Base-by-base conservation (phyloP, 2,888 invertebrate genomes). In the Caenorhabditis sp. region DNA sequence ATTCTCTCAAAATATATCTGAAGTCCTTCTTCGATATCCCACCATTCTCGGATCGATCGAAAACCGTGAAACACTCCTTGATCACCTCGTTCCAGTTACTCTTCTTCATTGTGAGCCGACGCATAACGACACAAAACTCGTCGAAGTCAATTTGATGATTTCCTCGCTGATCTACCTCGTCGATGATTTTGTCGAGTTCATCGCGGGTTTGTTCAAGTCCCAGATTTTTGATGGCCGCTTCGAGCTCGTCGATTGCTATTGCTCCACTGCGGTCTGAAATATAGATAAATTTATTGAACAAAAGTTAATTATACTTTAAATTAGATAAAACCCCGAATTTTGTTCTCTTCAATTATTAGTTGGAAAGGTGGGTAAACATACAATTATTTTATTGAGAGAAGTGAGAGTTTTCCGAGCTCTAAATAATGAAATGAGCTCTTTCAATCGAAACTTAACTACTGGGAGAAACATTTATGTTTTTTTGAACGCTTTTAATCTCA, bases 61-160 rank as follows among this genome's bases (percentile, higher is more conserved):
- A 59, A 20, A 26, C n/a, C 12, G 43, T 59, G 23, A 50, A n/a
- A 25, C 26, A 50, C 53, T 21, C 26, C 17, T 80, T 78, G 59
- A 84, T 81, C 36, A 87, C 81, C 50, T 85, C 85, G 66, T 85
- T 86, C 87, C 87, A 87, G 25, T 76, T 81, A 58, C 80, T 73
- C 54, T 85, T 85, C 77, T 87, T 86, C 73, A 84, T 83, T 59
- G 81, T 83, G 36, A 87, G 73, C 12, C 83, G 72, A 63, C 81
- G 65, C 83, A 83, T 83, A 21, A 83, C 82, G 27, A 77, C 77
- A 59, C 83, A 83, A 50, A 82, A 84, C 72, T 85, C 86, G 66
- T 86, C 85, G 57, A 86, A 85, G 60, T 87, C 87, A 38, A 87
- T 87, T 58, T 87, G 85, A 72, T 87, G 85, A 58, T 87, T 87